These are phyloP conservation scores for Phalacrocorax carbo DNA, from an alignment of 2,113 vertebrate genomes.

Conservation along the genomic window DNA sequence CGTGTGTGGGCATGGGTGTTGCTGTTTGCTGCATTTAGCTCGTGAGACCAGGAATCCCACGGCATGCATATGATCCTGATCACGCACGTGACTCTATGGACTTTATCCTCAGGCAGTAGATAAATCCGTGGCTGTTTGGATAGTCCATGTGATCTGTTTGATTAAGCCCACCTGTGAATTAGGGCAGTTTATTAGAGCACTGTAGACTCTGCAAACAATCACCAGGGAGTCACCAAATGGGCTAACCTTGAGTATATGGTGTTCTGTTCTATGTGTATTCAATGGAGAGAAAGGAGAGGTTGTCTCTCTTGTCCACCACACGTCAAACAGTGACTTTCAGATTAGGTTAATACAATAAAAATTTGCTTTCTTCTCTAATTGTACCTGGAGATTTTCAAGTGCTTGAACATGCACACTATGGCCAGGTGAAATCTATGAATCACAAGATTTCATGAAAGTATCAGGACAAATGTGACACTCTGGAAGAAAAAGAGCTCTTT, in stretches of 20 bases:
- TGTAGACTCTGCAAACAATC: background rate
- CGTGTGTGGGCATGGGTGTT: rapidly evolving
- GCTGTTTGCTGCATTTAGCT: background rate
- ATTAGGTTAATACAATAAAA: background rate
- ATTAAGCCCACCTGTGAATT: background rate
- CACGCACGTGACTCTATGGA: background rate
- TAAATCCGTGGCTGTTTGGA: background rate
- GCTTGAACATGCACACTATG: background rate
- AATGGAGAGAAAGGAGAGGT: background rate
- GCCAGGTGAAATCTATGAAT: background rate
- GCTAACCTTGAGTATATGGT: background rate
- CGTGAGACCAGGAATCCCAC: background rate
- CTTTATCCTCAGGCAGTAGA: background rate
- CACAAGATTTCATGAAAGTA: background rate
- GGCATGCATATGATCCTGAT: rapidly evolving
- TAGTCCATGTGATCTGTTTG: background rate
- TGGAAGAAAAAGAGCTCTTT: background rate
- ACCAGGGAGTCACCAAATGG: background rate
- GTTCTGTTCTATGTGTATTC: background rate
- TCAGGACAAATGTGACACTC: background rate
- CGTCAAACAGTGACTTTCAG: background rate
- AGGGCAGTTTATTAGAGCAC: background rate
- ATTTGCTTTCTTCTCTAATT: background rate
- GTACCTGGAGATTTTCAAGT: background rate
- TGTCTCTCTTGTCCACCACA: background rate